Conservation (phyloP, 2,797 vertebrate genomes). For the Anguilla obscura region DNA sequence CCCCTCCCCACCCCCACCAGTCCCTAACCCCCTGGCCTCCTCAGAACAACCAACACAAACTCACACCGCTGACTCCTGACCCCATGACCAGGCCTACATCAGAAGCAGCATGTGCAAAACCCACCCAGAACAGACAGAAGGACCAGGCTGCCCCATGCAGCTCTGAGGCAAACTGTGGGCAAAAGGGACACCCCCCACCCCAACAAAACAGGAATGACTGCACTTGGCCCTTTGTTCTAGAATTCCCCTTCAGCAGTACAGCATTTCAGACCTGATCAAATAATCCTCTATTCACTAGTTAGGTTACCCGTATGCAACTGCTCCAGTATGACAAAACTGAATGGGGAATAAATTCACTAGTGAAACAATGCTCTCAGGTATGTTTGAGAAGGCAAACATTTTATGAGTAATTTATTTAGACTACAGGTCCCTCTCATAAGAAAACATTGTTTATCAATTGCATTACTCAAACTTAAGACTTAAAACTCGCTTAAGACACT, state of each 20-base stretch:
- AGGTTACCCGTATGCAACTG: neutral
- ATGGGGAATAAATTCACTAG: neutral
- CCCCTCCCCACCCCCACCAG: neutral
- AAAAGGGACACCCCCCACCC: neutral
- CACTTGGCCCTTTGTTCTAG: neutral
- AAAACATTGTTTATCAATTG: neutral
- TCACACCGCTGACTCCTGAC: conserved; percentile 55
- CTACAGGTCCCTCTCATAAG: neutral
- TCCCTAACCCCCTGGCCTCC: conserved; percentile 41
- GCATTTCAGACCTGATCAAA: neutral
- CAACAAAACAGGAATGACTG: neutral
- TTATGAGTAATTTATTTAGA: neutral
- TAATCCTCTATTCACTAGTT: neutral
- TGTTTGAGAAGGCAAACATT: conserved; percentile 6
- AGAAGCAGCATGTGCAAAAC: neutral
- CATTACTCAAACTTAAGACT: neutral
- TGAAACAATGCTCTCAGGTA: neutral
- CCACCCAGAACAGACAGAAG: neutral
- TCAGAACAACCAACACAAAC: conserved; percentile 56
- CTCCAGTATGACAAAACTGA: neutral
- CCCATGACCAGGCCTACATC: conserved; percentile 39
- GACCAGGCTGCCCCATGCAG: neutral
- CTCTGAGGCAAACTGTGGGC: neutral
- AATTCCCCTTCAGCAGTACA: neutral
- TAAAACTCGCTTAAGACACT: no score